Percentiles rank a stretch among this genome's conserved stretches.
These are phyloP conservation scores for Burhinus oedicnemus DNA, from an alignment of 2,113 vertebrate genomes.

Conservation along the genomic window DNA sequence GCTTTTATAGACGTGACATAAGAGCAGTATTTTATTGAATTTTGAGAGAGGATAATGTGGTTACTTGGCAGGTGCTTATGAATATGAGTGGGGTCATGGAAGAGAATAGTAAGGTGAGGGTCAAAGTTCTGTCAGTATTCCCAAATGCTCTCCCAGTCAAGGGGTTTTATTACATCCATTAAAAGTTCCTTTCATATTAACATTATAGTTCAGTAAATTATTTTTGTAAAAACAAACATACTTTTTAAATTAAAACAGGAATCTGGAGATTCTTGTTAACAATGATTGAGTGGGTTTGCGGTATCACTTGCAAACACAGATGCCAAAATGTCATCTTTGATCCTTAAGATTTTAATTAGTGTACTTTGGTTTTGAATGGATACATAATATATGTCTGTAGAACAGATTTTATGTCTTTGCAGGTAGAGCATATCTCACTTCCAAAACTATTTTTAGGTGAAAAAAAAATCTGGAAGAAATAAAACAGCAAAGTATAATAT, in stretches of 20 bases:
- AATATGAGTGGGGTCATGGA: not conserved
- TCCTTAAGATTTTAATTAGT: not conserved
- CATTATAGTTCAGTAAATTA: not conserved
- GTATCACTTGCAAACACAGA: not conserved
- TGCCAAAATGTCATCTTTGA: not conserved
- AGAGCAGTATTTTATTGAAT: not conserved
- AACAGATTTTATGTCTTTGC: not conserved
- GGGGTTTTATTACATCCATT: not conserved
- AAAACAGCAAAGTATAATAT: not conserved
- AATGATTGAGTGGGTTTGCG: not conserved
- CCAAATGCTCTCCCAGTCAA: not conserved
- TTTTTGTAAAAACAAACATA: not conserved
- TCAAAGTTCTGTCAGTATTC: constrained; percentile 1
- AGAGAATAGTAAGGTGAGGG: not conserved
- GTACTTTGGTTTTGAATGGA: not conserved
- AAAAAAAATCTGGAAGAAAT: not conserved
- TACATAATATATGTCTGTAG: not conserved
- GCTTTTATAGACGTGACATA: not conserved
- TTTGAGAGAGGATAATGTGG: not conserved
- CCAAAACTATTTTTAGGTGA: not conserved
- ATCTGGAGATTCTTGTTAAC: not conserved
- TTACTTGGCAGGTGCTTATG: not conserved
- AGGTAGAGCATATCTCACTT: not conserved
- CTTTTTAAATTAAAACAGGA: not conserved
- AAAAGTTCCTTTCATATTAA: not conserved